phyloP scores from a whole-genome alignment of 2,113 vertebrate genomes.

The Garra rufa region DNA sequence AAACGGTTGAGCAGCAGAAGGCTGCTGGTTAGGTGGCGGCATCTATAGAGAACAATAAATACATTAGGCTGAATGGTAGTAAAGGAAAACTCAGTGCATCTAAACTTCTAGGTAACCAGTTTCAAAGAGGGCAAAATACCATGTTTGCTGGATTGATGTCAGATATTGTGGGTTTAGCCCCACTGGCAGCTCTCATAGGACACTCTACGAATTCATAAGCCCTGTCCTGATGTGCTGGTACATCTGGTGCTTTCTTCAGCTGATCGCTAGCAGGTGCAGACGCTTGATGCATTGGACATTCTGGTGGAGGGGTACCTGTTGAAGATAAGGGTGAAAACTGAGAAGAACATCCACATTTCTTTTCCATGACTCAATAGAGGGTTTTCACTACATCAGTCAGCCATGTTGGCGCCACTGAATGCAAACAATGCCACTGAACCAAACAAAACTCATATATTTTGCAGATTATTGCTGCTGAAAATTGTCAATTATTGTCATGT shows the following conservation, averaged over 20 bases:
- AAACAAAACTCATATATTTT: too few species aligned
- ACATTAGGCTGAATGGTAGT: not conserved
- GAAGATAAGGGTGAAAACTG: not conserved
- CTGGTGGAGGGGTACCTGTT: conserved; percentile 62
- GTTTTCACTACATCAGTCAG: too few species aligned
- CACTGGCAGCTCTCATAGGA: conserved; percentile 70
- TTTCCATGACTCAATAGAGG: too few species aligned
- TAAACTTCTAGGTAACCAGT: not conserved
- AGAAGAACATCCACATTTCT: not conserved
- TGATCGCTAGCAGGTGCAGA: conserved; percentile 25
- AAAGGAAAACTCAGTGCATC: not conserved
- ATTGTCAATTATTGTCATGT: too few species aligned
- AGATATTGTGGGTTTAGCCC: conserved; percentile 54
- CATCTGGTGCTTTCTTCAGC: conserved; percentile 56
- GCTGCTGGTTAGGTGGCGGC: conserved; percentile 85
- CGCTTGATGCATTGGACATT: conserved; percentile 74
- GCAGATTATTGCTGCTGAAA: too few species aligned
- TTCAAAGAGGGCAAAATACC: conserved; percentile 67
- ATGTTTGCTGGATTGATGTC: conserved; percentile 85
- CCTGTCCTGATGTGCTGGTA: conserved; percentile 82
- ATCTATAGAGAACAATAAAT: conserved; percentile 71
- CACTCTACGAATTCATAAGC: conserved; percentile 85
- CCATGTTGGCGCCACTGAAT: too few species aligned
- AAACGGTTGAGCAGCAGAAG: conserved; percentile 82
- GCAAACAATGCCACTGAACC: too few species aligned